Base-by-base conservation (phyloP, 2,797 vertebrate species). In the Malacoraja senta region DNA sequence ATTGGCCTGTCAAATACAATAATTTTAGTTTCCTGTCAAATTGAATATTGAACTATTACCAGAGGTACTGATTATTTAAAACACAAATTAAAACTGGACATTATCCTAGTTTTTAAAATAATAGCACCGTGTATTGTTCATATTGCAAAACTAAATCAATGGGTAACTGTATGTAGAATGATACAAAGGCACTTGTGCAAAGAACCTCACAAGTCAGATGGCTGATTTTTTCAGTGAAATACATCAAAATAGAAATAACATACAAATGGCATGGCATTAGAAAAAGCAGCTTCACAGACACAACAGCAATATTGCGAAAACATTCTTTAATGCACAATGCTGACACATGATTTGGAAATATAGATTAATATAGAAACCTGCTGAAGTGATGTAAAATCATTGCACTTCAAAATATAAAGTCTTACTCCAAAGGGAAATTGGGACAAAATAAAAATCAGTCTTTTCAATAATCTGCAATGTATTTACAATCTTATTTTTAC, bases 101-200 rank as follows among this genome's bases (percentile, higher is more conserved):
- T 53, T 74, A 65, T 24, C 90, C 71, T 74, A 53, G 21, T 74
- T 74, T 76, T 29, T 29, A 91, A 72, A 91, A 74, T 74, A 35
- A 76, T 76, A 92, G 90, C 90, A 92, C 90, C 90, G n/a, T 92
- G 44, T 76, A n/a, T 29, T 6, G 71, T 19, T 61, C 76, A 44
- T 76, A 92, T 76, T 53, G 8, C 38, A 53, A 53, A 91, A 92
- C 12, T 74, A 92, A 92, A 74, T 84, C 10, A 61, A 84, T 44
- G 24, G 68, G 26, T 74, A 71, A 91, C 19, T 26, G 65, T 29
- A 58, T 74, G 90, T 44, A 74, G 90, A 44, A 91, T 72, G 53
- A 1, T 92, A 92, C 71, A 92, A 92, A 92, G 90, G 90, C 90
- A 92, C 90, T 74, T 92, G 24, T 92, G 90, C 71, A 92, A 76